Evolutionary conservation across 2,797 vertebrate species (phyloP).

Genomic region (Peromyscus nudipes): DNA sequence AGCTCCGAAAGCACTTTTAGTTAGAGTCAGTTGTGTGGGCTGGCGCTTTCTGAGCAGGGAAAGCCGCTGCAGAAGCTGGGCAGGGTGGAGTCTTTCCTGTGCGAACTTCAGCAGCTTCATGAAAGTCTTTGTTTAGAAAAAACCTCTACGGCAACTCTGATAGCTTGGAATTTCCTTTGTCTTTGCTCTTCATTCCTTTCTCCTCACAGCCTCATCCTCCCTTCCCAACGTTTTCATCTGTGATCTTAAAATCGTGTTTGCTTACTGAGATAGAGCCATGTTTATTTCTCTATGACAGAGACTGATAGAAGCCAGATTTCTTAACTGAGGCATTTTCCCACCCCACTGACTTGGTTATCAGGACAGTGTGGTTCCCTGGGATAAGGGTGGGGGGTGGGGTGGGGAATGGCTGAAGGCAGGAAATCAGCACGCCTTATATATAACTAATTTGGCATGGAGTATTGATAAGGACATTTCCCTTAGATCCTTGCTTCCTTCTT

Average conservation of each 20-base stretch:
- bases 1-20: conserved; percentile 57
- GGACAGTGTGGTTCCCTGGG: conserved; percentile 43
- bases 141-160: conserved; percentile 59
- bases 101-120: conserved; percentile 78
- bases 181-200: neutral
- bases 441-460: neutral
- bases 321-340: conserved; percentile 66
- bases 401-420: conserved; percentile 27
- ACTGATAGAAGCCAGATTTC: conserved; percentile 80
- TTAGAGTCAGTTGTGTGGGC: conserved; percentile 45
- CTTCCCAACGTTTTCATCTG: conserved; percentile 10
- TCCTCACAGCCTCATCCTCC: neutral
- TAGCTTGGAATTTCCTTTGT: conserved; percentile 59
- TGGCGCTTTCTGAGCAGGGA: conserved; percentile 72
- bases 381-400: neutral
- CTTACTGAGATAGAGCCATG: conserved; percentile 38
- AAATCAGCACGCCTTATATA: conserved; percentile 38
- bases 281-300: conserved; percentile 47
- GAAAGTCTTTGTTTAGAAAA: conserved; percentile 87
- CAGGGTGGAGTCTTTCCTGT: conserved; percentile 88
- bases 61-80: conserved; percentile 73
- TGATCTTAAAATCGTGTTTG: conserved; percentile 48
- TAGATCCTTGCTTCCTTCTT: neutral
- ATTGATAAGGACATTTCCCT: conserved; percentile 6
- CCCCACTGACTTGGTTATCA: conserved; percentile 69